These are phyloP conservation scores for Motacilla alba DNA, from an alignment of 2,113 vertebrate species.

Conservation along the genomic window DNA sequence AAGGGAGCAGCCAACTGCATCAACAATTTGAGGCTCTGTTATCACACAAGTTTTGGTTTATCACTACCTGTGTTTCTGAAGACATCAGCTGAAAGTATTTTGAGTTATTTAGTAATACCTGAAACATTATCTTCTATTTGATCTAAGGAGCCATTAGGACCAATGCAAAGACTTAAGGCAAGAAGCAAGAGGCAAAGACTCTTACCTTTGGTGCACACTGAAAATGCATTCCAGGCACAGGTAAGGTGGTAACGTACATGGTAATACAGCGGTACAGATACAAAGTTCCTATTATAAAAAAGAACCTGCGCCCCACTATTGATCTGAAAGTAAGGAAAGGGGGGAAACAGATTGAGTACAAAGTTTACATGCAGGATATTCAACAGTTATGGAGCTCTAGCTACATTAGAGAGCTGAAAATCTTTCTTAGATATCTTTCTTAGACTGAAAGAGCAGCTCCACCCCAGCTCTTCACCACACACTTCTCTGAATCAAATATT, in stretches of 20 bases:
- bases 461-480: not conserved
- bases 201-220: slow-evolving; percentile 94
- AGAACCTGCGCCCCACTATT: slow-evolving; percentile 90
- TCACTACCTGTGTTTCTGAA: not conserved
- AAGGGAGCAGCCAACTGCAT: not conserved
- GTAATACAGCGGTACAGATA: slow-evolving; percentile 96
- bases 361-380: not conserved
- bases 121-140: not conserved
- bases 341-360: not conserved
- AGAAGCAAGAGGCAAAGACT: not conserved
- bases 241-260: slow-evolving; percentile 95
- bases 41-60: not conserved
- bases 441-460: not conserved
- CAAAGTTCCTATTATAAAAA: slow-evolving; percentile 94
- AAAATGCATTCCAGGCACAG: slow-evolving; percentile 95
- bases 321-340: slow-evolving; percentile 75
- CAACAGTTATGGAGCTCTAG: fast-evolving
- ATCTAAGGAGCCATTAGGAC: not conserved
- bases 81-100: not conserved
- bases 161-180: not conserved
- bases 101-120: not conserved
- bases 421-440: too few relatives aligned
- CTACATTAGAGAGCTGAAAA: not conserved
- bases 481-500: not conserved
- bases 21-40: not conserved